Evolutionary conservation across 2,113 vertebrate species (phyloP).

Genomic region (Petroica traversi): DNA sequence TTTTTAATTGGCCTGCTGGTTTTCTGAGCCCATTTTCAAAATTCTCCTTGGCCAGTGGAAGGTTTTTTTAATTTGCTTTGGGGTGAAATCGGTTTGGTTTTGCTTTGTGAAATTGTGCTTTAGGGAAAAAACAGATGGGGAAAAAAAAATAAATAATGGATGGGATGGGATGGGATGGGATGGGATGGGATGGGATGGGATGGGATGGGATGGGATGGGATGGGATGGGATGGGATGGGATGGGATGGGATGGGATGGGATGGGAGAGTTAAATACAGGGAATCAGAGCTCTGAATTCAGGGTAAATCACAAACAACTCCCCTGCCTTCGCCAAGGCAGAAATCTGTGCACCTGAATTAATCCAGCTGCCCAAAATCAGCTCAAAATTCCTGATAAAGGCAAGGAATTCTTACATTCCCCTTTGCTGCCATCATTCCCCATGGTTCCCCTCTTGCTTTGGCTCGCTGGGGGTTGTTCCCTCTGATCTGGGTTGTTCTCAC

Average conservation of each 20-base stretch:
- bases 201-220: background rate
- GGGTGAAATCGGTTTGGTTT: background rate
- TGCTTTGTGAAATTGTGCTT: background rate
- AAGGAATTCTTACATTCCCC: background rate
- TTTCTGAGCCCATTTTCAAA: background rate
- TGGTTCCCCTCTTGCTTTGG: background rate
- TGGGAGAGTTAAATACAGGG: background rate
- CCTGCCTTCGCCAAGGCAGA: background rate
- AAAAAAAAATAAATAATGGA: background rate
- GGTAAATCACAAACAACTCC: background rate
- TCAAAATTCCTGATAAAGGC: background rate
- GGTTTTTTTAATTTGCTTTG: background rate
- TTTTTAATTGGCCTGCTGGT: constrained; percentile 38
- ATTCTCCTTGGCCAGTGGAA: background rate
- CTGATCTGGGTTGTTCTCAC: background rate
- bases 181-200: background rate
- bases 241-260: background rate
- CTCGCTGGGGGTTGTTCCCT: background rate
- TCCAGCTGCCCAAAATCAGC: background rate
- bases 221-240: background rate
- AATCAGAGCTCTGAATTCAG: background rate
- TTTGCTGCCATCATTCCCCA: background rate
- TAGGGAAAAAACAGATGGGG: background rate
- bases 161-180: background rate
- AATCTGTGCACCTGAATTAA: background rate